phyloP scores from a whole-genome alignment of 2,113 vertebrate species.

The Pseudolaguvia tuberculata region DNA sequence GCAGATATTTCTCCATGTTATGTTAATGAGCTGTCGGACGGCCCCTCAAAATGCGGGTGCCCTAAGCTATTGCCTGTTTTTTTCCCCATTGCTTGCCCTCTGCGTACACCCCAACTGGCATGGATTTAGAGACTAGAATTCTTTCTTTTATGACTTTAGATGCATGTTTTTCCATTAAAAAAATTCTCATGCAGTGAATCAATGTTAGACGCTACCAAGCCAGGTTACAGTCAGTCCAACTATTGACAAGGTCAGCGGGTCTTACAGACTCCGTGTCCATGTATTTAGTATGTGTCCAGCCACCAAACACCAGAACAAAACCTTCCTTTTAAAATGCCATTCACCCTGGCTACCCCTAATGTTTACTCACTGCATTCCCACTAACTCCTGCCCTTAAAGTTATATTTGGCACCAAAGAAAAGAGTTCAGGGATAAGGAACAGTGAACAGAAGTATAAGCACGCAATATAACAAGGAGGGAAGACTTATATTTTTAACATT shows the following conservation, averaged over 20 bases:
- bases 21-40: too few species aligned
- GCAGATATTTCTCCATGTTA: too few species aligned
- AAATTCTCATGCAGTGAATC: neutral
- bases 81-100: too few species aligned
- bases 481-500: neutral
- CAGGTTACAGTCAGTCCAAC: neutral
- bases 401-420: conserved; percentile 63
- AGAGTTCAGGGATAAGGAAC: conserved; percentile 39
- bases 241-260: neutral
- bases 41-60: too few species aligned
- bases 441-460: conserved; percentile 1
- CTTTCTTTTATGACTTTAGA: neutral
- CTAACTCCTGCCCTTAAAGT: conserved; percentile 66
- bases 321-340: conserved; percentile 49
- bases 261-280: conserved; percentile 1
- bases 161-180: neutral
- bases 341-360: conserved; percentile 61
- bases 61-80: too few species aligned
- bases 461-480: conserved; percentile 13
- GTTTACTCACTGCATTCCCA: conserved; percentile 42
- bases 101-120: neutral
- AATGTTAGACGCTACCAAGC: neutral
- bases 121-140: neutral
- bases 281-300: conserved; percentile 25
- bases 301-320: conserved; percentile 40